phyloP scores from a whole-genome alignment of 2,113 vertebrate genomes.

The rabbit (Oryctolagus cuniculus) region DNA sequence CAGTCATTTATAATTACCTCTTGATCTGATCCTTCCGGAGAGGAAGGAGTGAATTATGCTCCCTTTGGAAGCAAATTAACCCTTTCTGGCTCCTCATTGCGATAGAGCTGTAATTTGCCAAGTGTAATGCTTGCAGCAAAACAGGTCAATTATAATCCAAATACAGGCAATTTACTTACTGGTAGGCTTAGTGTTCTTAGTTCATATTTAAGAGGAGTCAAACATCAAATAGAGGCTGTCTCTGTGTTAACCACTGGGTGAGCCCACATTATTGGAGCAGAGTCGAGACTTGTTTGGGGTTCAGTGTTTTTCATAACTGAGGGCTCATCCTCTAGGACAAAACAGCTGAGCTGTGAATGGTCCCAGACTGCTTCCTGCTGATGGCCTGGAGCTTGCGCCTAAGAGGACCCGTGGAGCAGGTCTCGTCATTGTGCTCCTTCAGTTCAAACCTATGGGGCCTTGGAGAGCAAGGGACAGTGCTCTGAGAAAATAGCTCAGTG shows the following conservation, averaged over 20 bases:
- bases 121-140: slow-evolving; percentile 65
- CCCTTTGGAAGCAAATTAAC: slow-evolving; percentile 72
- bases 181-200: neutral
- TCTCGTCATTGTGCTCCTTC: neutral
- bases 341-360: neutral
- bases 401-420: neutral
- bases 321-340: neutral
- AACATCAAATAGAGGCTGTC: slow-evolving; percentile 41
- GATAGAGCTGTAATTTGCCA: slow-evolving; percentile 64
- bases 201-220: slow-evolving; percentile 55
- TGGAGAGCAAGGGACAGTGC: neutral
- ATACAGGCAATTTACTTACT: slow-evolving; percentile 59
- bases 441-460: neutral
- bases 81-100: slow-evolving; percentile 59
- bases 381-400: neutral
- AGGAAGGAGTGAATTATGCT: slow-evolving; percentile 69
- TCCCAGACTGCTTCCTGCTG: neutral
- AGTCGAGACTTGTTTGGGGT: slow-evolving; percentile 64
- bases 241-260: neutral
- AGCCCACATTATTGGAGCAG: neutral
- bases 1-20: slow-evolving; percentile 78
- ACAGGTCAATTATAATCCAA: slow-evolving; percentile 70
- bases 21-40: slow-evolving; percentile 76
- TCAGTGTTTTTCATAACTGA: slow-evolving; percentile 33
- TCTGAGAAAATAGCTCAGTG: neutral